Evolutionary conservation across 2,888 invertebrate species (phyloP).

Genomic region (Nysson spinosus): DNA sequence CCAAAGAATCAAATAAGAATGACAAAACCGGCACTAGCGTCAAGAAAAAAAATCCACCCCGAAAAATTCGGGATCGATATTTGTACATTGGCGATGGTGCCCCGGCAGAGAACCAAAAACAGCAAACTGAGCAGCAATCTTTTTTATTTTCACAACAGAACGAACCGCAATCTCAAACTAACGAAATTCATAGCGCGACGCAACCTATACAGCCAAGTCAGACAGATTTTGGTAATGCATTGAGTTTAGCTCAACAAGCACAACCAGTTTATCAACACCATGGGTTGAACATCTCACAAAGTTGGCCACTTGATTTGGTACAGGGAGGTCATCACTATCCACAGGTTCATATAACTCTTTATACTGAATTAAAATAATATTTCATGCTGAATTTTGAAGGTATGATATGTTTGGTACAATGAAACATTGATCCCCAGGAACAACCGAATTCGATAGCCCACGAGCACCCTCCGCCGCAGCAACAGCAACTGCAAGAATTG

Average conservation of each 20-base stretch:
- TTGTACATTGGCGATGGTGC: conserved; percentile 54
- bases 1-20: conserved; percentile 53
- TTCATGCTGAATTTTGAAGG: no score
- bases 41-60: conserved; percentile 60
- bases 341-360: conserved; percentile 57
- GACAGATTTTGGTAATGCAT: conserved; percentile 59
- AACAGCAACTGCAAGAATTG: conserved; percentile 65
- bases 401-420: not conserved
- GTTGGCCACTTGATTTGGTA: conserved; percentile 74
- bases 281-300: conserved; percentile 66
- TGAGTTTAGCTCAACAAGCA: conserved; percentile 64
- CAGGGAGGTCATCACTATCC: conserved; percentile 71
- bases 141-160: conserved; percentile 58
- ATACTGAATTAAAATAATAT: not conserved
- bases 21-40: conserved; percentile 37
- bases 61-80: conserved; percentile 58
- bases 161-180: conserved; percentile 41
- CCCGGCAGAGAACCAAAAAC: conserved; percentile 45
- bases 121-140: conserved; percentile 33
- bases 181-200: conserved; percentile 49
- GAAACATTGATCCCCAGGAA: conserved; percentile 10
- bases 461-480: conserved; percentile 56
- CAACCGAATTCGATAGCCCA: conserved; percentile 56
- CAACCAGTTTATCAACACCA: conserved; percentile 68
- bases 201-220: conserved; percentile 48